Base-by-base conservation (phyloP, 2,888 invertebrate species). In the Eueremaeus valkanovi region DNA sequence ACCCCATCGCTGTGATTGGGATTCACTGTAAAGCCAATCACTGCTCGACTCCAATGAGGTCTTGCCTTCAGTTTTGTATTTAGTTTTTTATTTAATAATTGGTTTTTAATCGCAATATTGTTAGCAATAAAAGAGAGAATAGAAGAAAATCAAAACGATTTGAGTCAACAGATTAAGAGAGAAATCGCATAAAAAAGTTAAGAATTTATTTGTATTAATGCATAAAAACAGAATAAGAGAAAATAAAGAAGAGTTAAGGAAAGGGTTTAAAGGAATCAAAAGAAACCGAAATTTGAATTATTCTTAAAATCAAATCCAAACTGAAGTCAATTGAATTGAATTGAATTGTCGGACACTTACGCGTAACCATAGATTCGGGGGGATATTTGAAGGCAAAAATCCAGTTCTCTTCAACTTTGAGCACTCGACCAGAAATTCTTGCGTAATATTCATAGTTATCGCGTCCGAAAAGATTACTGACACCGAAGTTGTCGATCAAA, bases 381-480 rank as follows among this genome's bases (percentile, higher is more conserved):
- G 93, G 93, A 85, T 93, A 92, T 79, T 92, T 88, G 85, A 95
- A 95, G 80, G 93, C 93, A 85, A 94, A 94, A 81, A 94, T 93
- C 93, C 95, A 95, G 85, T 95, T 93, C 84, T 95, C 93, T 85
- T 92, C 92, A 73, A 95, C 93, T 81, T 93, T 90, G 79, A 95
- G 86, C 79, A 95, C 93, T 75, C 95, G 88, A 0, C 95, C 95
- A 27, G 95, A 95, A 76, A 95, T 95, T 51, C 94, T 88, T 33
- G 95, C 95, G 85, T 96, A 96, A 84, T 92, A 96, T 85, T 95
- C 95, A 84, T 96, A 96, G 85, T 94, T 94, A 78, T 92, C 91
- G 72, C 92, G 88, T 0, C 97, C 97, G 84, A 98, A 98, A 80
- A 98, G 87, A 84, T 96, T 93, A 78, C 93, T 92, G 45, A 93